Conservation (phyloP, 1,140 invertebrate species). For the Drosophila neocordata region DNA sequence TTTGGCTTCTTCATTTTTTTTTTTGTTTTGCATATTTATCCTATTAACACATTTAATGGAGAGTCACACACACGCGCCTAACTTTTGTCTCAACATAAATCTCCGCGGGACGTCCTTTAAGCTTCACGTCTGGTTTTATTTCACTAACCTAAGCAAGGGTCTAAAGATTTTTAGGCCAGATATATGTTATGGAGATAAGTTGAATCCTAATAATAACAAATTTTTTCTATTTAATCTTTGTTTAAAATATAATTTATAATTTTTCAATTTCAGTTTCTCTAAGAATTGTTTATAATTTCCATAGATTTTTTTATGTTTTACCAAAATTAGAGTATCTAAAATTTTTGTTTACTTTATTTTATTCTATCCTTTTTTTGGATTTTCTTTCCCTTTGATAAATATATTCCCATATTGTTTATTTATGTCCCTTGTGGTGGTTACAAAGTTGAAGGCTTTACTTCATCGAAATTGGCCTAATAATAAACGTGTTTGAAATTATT, state of each 20-base stretch:
- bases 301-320: too few species aligned
- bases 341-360: not conserved
- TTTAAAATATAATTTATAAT: too few species aligned
- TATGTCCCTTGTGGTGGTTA: slow-evolving; percentile 49
- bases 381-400: slow-evolving; percentile 48
- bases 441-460: slow-evolving; percentile 55
- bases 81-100: slow-evolving; percentile 75
- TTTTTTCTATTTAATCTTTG: too few species aligned
- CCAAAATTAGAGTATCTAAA: not conserved
- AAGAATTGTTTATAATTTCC: too few species aligned
- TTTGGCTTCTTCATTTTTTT: not conserved
- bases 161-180: not conserved
- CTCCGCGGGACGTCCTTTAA: slow-evolving; percentile 52
- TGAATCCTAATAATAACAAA: too few species aligned
- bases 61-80: slow-evolving; percentile 75
- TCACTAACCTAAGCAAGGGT: not conserved
- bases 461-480: slow-evolving; percentile 49
- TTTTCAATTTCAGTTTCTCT: too few species aligned
- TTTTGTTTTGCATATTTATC: slow-evolving; percentile 52
- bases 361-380: not conserved
- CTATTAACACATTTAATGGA: slow-evolving; percentile 78
- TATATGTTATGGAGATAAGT: too few species aligned
- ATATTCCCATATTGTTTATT: slow-evolving; percentile 65
- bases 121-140: slow-evolving; percentile 18
- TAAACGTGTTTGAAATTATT: slow-evolving; percentile 61